Conservation (phyloP, 2,888 invertebrate genomes). For the Asteroscopus sphinx region DNA sequence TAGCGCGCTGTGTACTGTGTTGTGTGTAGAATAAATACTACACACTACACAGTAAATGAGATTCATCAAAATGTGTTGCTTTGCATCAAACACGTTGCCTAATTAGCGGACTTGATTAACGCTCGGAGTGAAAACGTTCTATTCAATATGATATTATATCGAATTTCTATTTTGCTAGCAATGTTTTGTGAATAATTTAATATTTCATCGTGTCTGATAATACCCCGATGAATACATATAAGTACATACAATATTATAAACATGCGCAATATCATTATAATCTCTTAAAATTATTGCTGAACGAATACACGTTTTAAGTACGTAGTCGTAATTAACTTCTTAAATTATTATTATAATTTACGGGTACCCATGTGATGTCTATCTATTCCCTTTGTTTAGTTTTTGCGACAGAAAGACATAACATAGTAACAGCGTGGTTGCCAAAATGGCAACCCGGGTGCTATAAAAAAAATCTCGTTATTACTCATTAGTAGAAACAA, state of each 20-base stretch:
- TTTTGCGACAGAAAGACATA: conserved; percentile 27
- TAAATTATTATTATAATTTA: conserved; percentile 28
- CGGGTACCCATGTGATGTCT: conserved; percentile 30
- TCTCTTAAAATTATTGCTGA: conserved; percentile 56
- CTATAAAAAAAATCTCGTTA: conserved; percentile 28
- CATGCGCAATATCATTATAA: conserved; percentile 10
- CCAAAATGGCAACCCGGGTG: conserved; percentile 32
- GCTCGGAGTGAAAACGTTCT: neutral
- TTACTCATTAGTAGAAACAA: conserved; percentile 31
- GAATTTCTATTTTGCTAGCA: neutral
- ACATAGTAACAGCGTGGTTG: conserved; percentile 28
- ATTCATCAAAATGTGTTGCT: conserved; percentile 19
- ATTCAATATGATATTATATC: conserved; percentile 10
- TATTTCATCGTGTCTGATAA: conserved; percentile 23
- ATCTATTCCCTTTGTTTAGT: conserved; percentile 40
- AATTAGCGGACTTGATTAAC: conserved; percentile 9
- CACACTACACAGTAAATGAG: conserved; percentile 20
- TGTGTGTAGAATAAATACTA: neutral
- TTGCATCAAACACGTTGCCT: conserved; percentile 6
- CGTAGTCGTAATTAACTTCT: conserved; percentile 18
- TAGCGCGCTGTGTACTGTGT: neutral
- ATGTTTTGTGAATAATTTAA: conserved; percentile 19
- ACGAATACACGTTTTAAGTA: conserved; percentile 53
- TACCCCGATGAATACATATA: conserved; percentile 16
- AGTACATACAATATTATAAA: conserved; percentile 3